Percentiles rank a stretch among this genome's conserved stretches.
These are phyloP conservation scores for Drosophila micromelanica DNA, from an alignment of 1,140 invertebrate genomes.

Conservation along the genomic window DNA sequence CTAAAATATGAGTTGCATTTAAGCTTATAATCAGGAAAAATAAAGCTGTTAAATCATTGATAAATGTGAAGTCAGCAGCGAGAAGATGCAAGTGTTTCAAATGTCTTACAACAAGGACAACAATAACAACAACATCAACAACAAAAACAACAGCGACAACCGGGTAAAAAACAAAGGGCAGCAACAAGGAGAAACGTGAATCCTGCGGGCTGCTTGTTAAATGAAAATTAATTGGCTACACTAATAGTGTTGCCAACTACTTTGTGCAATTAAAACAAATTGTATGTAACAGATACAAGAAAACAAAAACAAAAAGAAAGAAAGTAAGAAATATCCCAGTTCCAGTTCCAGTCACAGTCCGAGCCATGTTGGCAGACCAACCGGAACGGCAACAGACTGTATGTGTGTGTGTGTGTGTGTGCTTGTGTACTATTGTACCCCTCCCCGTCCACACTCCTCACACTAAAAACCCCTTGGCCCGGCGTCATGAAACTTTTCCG, in stretches of 20 bases:
- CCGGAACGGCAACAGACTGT: slow-evolving; percentile 20
- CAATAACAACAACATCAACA: slow-evolving; percentile 17
- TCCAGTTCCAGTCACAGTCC: slow-evolving; percentile 20
- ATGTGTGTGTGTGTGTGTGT: slow-evolving; percentile 13
- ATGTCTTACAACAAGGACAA: slow-evolving; percentile 48
- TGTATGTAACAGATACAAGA: slow-evolving; percentile 73
- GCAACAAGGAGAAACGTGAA: slow-evolving; percentile 39
- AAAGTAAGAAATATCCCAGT: slow-evolving; percentile 4
- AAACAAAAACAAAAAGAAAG: slow-evolving; percentile 3
- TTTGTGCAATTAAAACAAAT: slow-evolving; percentile 82
- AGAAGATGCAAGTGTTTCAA: slow-evolving; percentile 36
- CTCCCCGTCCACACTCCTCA: background rate
- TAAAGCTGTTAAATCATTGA: slow-evolving; percentile 45
- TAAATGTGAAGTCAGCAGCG: slow-evolving; percentile 33
- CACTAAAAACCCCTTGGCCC: slow-evolving; percentile 19
- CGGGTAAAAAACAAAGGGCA: slow-evolving; percentile 11
- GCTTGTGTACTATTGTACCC: background rate
- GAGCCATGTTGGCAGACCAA: slow-evolving; percentile 37
- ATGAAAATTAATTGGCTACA: slow-evolving; percentile 78
- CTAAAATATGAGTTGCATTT: slow-evolving; percentile 29
- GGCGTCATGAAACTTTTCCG: slow-evolving; percentile 71
- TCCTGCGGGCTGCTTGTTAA: slow-evolving; percentile 64
- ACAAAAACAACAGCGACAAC: slow-evolving; percentile 20
- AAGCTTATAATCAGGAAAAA: slow-evolving; percentile 31
- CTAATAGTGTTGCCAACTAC: slow-evolving; percentile 74